Base-by-base conservation (phyloP, 2,888 invertebrate genomes). In the Drosophila paramelanica region DNA sequence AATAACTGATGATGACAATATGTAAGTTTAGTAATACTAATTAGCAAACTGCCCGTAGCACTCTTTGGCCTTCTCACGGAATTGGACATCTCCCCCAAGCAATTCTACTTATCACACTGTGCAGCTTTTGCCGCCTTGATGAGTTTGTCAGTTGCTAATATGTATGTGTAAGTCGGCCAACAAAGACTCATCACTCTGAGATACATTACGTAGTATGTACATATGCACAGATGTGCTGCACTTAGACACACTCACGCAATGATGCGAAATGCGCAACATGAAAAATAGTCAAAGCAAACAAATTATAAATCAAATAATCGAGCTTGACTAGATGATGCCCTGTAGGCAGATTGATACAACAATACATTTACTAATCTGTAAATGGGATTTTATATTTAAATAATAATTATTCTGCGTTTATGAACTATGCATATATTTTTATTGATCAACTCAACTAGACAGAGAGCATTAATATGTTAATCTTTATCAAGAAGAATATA, bases 211-310 rank as follows among this genome's bases (percentile, higher is more conserved):
- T 7, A 17, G 23, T 7, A 17, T n/a, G 36, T 17, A 33, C 31
- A 11, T 36, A 13, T 36, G 13, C 3, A 13, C 3, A 13, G 38
- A 41, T 17, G 39, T 39, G 7, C 13, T 20, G 42, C 42, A 53
- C 31, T 31, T 42, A 42, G 52, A 42, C 31, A 31, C 31, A 31
- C 31, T 20, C 49, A 57, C 42, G 38, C 11, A 38, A 45, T 11
- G 53, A 56, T 61, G 43, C 39, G 50, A 77, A 83, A 80, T 74
- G 83, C 60, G 67, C 83, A 80, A 77, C 67, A 77, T 77, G 81
- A 71, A 67, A 80, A 79, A 80, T 64, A 74, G 62, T 73, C 67
- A 77, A 66, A 57, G 64, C 77, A 77, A 53, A 60, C 57, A 61
- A 64, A 71, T 65, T 57, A 57, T 53, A 36, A 52, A 64, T 1